A percentile compares a stretch with the other conserved stretches of the same genome.
Evolutionary conservation across 2,113 vertebrate species (phyloP).

Genomic region (Campylorhamphus procurvoides): DNA sequence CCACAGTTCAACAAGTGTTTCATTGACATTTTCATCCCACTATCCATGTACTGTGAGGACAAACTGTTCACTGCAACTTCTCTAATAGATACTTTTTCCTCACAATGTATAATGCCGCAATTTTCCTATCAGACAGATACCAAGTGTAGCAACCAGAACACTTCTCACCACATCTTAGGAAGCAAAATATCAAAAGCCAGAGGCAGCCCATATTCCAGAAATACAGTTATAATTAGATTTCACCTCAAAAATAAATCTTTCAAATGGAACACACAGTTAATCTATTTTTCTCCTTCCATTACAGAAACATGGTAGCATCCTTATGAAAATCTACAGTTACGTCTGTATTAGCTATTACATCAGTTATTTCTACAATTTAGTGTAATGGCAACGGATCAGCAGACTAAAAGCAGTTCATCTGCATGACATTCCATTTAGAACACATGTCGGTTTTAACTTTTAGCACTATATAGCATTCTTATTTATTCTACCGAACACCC

Average conservation of each 20-base stretch:
- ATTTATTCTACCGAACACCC: background rate
- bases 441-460: background rate
- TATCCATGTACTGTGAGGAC: background rate
- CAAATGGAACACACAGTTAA: background rate
- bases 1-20: background rate
- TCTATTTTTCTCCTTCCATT: background rate
- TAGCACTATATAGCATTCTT: background rate
- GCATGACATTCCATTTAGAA: background rate
- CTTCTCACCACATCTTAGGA: background rate
- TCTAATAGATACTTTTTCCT: background rate
- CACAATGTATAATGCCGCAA: background rate
- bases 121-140: background rate
- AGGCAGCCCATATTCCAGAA: background rate
- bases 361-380: background rate
- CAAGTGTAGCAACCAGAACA: background rate
- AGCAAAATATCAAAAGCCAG: background rate
- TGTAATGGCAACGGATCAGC: background rate
- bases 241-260: background rate
- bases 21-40: background rate
- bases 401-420: background rate
- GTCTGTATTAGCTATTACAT: background rate
- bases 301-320: background rate
- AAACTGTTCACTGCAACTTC: background rate
- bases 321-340: background rate
- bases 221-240: background rate